These are phyloP conservation scores for Axinella damicornis DNA, from an alignment of 37 sponge, comb jelly and placozoan genomes.

Conservation along the genomic window DNA sequence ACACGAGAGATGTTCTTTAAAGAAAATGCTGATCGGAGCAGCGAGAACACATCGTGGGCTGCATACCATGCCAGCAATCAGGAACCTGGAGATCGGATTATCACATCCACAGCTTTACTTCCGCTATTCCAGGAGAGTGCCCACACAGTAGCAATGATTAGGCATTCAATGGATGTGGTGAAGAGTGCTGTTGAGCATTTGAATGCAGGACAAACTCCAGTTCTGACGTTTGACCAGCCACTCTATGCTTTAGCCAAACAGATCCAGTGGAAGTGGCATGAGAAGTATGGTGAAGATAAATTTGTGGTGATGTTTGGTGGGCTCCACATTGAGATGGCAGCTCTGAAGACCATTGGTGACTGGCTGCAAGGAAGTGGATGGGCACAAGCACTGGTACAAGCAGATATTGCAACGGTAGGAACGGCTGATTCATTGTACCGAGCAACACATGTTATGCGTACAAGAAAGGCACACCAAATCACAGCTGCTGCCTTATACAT, in stretches of 20 bases:
- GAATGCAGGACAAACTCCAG: constrained; percentile 46
- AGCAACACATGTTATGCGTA: too few relatives aligned
- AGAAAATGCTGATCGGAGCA: background rate
- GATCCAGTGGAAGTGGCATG: constrained; percentile 37
- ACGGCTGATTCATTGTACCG: too few relatives aligned
- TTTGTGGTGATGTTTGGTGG: constrained; percentile 37
- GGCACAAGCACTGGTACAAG: constrained; percentile 38
- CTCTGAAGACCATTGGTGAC: constrained; percentile 35
- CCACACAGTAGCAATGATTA: too few relatives aligned
- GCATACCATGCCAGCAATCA: constrained; percentile 52
- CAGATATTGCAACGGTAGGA: constrained; percentile 13
- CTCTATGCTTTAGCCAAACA: constrained; percentile 43
- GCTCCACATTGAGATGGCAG: constrained; percentile 37
- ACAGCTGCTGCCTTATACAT: too few relatives aligned
- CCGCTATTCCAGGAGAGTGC: too few relatives aligned
- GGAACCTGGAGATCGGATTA: too few relatives aligned
- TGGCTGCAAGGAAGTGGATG: constrained; percentile 42
- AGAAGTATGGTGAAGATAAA: constrained; percentile 46
- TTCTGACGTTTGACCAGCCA: constrained; percentile 53
- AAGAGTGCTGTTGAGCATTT: constrained; percentile 53
- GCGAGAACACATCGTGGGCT: constrained; percentile 34
- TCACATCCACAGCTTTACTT: too few relatives aligned
- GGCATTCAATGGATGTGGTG: constrained; percentile 38
- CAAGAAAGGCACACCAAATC: too few relatives aligned
- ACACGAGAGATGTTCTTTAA: background rate